phyloP scores from a whole-genome alignment of 2,888 invertebrate species.

The Trypoxylon attenuatum region DNA sequence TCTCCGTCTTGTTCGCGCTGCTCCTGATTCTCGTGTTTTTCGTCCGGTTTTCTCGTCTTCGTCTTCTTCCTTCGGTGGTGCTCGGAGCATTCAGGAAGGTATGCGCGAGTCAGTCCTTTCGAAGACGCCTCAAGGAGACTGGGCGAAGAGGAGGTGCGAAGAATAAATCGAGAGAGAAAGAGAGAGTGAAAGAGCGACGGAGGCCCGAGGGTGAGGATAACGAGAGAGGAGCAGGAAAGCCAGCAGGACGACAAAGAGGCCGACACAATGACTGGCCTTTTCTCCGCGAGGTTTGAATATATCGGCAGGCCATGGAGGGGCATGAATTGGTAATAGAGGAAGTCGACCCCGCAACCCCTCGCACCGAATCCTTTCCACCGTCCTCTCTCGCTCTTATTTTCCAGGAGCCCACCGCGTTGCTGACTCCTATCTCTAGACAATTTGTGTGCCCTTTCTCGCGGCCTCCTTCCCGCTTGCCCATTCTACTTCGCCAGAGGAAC shows the following conservation, averaged over 20 bases:
- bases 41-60: neutral
- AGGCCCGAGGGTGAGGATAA: constrained; percentile 38
- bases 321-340: constrained; percentile 66
- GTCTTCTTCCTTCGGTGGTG: constrained; percentile 8
- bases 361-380: neutral
- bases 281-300: constrained; percentile 59
- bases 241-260: constrained; percentile 54
- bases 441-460: constrained; percentile 42
- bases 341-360: constrained; percentile 48
- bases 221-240: constrained; percentile 53
- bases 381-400: constrained; percentile 42
- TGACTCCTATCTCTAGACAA: constrained; percentile 56
- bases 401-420: constrained; percentile 51
- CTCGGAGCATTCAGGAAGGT: constrained; percentile 48
- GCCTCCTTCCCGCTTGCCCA: constrained; percentile 12
- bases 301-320: constrained; percentile 55
- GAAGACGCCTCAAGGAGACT: constrained; percentile 52
- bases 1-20: constrained; percentile 14
- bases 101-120: constrained; percentile 41
- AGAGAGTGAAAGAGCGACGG: constrained; percentile 39
- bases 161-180: constrained; percentile 45
- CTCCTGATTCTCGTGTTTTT: no score
- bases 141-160: constrained; percentile 47
- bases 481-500: no score
- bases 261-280: constrained; percentile 61